Evolutionary conservation across 2,113 vertebrate species (phyloP), one percentile per base, ranked within the genome.

Genomic region (Notiomystis cincta): DNA sequence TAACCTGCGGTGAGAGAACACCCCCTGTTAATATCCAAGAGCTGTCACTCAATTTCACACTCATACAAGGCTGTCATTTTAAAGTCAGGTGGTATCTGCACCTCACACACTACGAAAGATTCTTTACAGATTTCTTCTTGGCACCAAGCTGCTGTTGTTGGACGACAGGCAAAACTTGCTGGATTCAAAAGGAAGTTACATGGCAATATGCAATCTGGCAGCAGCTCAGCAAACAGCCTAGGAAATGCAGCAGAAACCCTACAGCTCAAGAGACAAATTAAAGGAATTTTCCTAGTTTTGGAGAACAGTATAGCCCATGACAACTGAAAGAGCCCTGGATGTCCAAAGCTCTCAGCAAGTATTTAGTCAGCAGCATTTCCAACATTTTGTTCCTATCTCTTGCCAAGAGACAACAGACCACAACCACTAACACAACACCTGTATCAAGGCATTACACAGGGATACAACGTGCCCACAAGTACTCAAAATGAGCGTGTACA

Each of bases 1-100:
- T 99, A 72, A 99, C 99, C 99, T 99, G 88, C 31, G 61, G 31
- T 4, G 83, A 88, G 40, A 92, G 61, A 92, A 80, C 44, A 25
- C 2, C 7, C n/a, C 51, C 24, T 2, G 57, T 96, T 84, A 93
- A 56, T 2, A 37, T 5, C 42, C 73, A 25, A 10, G 62, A 3
- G 48, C 40, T 81, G 42, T 0, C n/a, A 37, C 0, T 48, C 7
- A 16, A 33, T 15, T 7, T 5, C 80, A 61, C 7, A 53, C 22
- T 9, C 22, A 11, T 0, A 22, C n/a, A n/a, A 27, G 60, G 33
- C 23, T 66, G 18, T 4, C 5, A 1, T 27, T 56, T 28, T 14
- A 3, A 57, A 77, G 31, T 21, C 3, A 15, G 25, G 31, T 10
- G 37, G 12, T 19, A 13, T 40, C 25, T 38, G 54, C 42, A 30